phyloP scores from a whole-genome alignment of 1,140 invertebrate species.

The Daktulosphaira vitifoliae region DNA sequence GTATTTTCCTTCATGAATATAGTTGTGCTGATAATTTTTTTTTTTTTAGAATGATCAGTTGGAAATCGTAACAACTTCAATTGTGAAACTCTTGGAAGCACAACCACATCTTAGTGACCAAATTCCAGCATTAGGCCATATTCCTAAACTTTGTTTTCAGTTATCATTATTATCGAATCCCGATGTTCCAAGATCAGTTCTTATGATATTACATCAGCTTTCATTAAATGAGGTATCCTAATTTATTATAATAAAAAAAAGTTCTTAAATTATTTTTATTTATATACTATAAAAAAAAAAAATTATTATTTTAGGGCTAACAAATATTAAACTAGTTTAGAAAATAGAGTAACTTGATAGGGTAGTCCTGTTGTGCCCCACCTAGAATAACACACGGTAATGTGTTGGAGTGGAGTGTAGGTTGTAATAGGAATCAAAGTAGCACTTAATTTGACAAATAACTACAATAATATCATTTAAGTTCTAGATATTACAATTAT shows the following conservation, averaged over 20 bases:
- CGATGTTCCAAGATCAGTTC: slow-evolving; percentile 63
- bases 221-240: slow-evolving; percentile 75
- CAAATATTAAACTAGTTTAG: too few species aligned
- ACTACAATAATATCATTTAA: too few species aligned
- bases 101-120: slow-evolving; percentile 83
- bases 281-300: neutral
- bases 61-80: slow-evolving; percentile 72
- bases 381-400: too few species aligned
- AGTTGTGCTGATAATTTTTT: neutral
- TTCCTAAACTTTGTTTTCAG: slow-evolving; percentile 77
- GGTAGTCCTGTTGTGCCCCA: too few species aligned
- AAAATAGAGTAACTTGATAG: too few species aligned
- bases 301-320: too few species aligned
- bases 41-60: slow-evolving; percentile 62
- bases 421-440: too few species aligned
- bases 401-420: too few species aligned
- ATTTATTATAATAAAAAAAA: slow-evolving; percentile 11
- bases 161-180: slow-evolving; percentile 55
- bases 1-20: neutral
- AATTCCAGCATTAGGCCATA: slow-evolving; percentile 86
- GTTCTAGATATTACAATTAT: too few species aligned
- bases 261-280: neutral
- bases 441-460: too few species aligned
- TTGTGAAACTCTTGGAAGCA: slow-evolving; percentile 71
- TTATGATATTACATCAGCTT: slow-evolving; percentile 78